A percentile compares a stretch with the other conserved stretches of the same genome.
These are phyloP conservation scores for Metopia argyrocephala DNA, from an alignment of 2,888 invertebrate genomes.

Conservation along the genomic window DNA sequence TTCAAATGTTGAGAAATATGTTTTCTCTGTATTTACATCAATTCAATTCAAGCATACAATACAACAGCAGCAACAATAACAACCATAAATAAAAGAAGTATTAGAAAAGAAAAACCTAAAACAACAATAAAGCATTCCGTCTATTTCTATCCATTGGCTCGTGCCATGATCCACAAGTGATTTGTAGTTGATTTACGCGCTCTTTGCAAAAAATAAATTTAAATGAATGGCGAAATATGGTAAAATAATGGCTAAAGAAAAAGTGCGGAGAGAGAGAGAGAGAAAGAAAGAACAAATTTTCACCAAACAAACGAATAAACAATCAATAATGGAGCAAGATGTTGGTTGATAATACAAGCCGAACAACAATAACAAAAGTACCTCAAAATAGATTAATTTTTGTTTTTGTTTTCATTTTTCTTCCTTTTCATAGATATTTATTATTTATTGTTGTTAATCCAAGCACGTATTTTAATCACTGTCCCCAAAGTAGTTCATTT, in stretches of 20 bases:
- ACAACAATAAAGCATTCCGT: constrained; percentile 27
- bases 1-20: constrained; percentile 48
- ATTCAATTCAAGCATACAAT: constrained; percentile 53
- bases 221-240: constrained; percentile 6
- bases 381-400: constrained; percentile 4
- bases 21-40: constrained; percentile 50
- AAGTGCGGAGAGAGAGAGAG: not conserved
- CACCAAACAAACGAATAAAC: not conserved
- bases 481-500: constrained; percentile 60
- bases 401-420: constrained; percentile 44
- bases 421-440: too few relatives aligned
- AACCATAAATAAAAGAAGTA: not conserved
- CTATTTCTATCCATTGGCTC: not conserved
- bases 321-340: constrained; percentile 53
- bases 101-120: constrained; percentile 2
- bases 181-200: constrained; percentile 62
- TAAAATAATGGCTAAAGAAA: not conserved
- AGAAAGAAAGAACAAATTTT: not conserved
- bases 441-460: constrained; percentile 56
- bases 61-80: constrained; percentile 55
- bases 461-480: constrained; percentile 69
- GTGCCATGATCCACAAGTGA: constrained; percentile 47
- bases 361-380: not conserved
- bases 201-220: constrained; percentile 20
- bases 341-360: not conserved